Evolutionary conservation across 2,797 vertebrate species (phyloP).

Genomic region (Oreortyx pictus): DNA sequence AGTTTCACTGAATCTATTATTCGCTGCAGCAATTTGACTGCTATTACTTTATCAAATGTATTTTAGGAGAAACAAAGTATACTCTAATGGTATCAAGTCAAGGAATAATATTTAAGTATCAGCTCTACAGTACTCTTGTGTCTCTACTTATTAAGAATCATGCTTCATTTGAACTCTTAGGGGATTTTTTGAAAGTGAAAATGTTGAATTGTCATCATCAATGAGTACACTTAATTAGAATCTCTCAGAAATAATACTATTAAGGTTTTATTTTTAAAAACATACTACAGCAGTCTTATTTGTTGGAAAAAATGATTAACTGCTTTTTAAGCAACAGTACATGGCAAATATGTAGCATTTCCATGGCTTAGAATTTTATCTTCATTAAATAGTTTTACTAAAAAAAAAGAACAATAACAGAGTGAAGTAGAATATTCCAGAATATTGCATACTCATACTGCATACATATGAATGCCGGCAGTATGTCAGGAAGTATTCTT

Average conservation of each 20-base stretch:
- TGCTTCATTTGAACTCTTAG: conserved; percentile 64
- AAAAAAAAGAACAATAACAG: neutral
- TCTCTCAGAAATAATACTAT: neutral
- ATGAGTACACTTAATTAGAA: conserved; percentile 46
- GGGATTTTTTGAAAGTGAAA: conserved; percentile 19
- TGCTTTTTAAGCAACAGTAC: neutral
- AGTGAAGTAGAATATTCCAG: neutral
- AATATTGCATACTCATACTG: neutral
- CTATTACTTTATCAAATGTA: conserved; percentile 60
- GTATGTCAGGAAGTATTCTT: neutral
- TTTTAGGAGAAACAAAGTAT: conserved; percentile 46
- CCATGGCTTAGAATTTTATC: neutral
- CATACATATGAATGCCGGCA: neutral
- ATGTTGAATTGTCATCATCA: neutral
- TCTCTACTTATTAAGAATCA: conserved; percentile 65
- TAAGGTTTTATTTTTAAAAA: conserved; percentile 2
- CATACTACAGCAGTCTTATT: neutral
- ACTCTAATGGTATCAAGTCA: conserved; percentile 31
- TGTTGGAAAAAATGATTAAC: neutral
- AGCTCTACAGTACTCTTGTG: conserved; percentile 40
- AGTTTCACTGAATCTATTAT: conserved; percentile 67
- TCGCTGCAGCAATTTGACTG: conserved; percentile 63
- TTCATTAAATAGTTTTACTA: neutral
- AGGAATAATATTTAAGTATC: conserved; percentile 54
- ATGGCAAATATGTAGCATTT: neutral